These are phyloP conservation scores for Patella caerulea DNA, from an alignment of 2,888 invertebrate species.

Conservation along the genomic window DNA sequence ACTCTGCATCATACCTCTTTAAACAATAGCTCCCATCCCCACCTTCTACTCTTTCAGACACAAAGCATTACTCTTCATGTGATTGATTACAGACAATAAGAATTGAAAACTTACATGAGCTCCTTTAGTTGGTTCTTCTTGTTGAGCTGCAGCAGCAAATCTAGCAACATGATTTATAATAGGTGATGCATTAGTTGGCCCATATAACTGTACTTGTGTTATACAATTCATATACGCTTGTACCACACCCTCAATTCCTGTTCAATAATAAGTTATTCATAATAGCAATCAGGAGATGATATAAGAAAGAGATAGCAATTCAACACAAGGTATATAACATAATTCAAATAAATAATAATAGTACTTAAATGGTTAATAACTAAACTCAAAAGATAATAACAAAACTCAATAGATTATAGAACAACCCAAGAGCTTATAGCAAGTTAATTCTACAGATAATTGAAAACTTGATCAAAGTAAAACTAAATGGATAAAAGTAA, in stretches of 20 bases:
- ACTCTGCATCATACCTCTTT: background rate
- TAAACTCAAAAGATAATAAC: too few relatives aligned
- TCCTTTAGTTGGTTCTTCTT: constrained; percentile 57
- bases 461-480: too few relatives aligned
- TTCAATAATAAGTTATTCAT: background rate
- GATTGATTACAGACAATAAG: background rate
- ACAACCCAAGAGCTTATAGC: too few relatives aligned
- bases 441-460: too few relatives aligned
- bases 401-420: too few relatives aligned
- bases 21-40: background rate
- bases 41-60: background rate
- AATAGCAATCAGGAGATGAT: background rate
- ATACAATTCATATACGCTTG: constrained; percentile 64
- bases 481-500: too few relatives aligned
- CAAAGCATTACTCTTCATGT: too few relatives aligned
- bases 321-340: too few relatives aligned
- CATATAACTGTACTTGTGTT: constrained; percentile 57
- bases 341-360: too few relatives aligned
- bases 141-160: constrained; percentile 62
- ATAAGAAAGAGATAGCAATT: background rate
- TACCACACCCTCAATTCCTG: constrained; percentile 65
- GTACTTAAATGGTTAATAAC: too few relatives aligned
- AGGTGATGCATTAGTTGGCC: constrained; percentile 67
- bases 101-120: constrained; percentile 43
- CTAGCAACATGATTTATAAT: constrained; percentile 65